Conservation (phyloP, 2,888 invertebrate species). For the Drosophila limbata region DNA sequence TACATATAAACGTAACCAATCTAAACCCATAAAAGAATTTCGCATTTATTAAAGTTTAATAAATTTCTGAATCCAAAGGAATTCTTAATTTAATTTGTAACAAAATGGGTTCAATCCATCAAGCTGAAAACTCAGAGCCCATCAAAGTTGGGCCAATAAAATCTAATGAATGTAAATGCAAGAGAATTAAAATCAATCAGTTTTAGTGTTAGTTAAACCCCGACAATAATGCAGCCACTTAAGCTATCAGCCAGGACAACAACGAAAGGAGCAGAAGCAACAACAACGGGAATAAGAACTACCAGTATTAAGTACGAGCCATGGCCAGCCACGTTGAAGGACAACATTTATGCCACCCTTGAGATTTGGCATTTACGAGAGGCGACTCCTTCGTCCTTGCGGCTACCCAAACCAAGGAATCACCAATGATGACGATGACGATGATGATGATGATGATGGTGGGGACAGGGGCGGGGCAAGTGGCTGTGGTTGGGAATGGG, state of each 20-base stretch:
- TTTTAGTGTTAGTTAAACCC: slow-evolving; percentile 81
- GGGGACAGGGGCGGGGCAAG: slow-evolving; percentile 21
- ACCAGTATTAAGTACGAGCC: slow-evolving; percentile 20
- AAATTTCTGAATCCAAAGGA: not conserved
- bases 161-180: slow-evolving; percentile 71
- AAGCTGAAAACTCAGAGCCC: slow-evolving; percentile 27
- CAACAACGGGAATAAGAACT: slow-evolving; percentile 13
- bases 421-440: slow-evolving; percentile 11
- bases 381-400: slow-evolving; percentile 62
- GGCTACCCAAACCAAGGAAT: slow-evolving; percentile 27
- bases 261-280: slow-evolving; percentile 30
- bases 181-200: slow-evolving; percentile 82
- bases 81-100: slow-evolving; percentile 28
- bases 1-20: not conserved
- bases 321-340: slow-evolving; percentile 62
- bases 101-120: slow-evolving; percentile 39
- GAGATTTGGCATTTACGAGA: slow-evolving; percentile 71
- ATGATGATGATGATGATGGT: slow-evolving; percentile 19
- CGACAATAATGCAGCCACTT: slow-evolving; percentile 81
- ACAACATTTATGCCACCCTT: slow-evolving; percentile 80
- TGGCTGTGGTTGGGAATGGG: slow-evolving; percentile 1
- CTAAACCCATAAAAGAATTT: not conserved
- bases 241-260: slow-evolving; percentile 56
- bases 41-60: not conserved
- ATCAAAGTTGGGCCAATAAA: slow-evolving; percentile 49